These are phyloP conservation scores for Yponomeuta evonymella DNA, from an alignment of 2,888 invertebrate species.

Conservation along the genomic window DNA sequence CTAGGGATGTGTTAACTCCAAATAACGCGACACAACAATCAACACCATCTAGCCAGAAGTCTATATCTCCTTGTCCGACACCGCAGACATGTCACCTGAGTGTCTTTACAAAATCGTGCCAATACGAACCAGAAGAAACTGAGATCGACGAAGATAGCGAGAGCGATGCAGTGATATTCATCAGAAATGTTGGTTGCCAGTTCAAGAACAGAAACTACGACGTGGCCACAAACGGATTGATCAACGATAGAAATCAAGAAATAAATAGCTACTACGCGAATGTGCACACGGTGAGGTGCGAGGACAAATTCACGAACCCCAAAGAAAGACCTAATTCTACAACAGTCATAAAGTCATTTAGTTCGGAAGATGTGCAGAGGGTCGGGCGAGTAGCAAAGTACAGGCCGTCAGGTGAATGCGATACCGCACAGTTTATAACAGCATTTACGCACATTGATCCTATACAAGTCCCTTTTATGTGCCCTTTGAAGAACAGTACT, in stretches of 20 bases:
- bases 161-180: conserved; percentile 44
- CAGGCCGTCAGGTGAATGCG: not conserved
- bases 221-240: conserved; percentile 12
- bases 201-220: conserved; percentile 41
- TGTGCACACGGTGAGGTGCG: conserved; percentile 44
- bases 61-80: conserved; percentile 27
- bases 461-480: not conserved
- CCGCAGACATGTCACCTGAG: conserved; percentile 25
- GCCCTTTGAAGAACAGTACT: not conserved
- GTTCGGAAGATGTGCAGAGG: not conserved
- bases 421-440: not conserved
- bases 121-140: conserved; percentile 39
- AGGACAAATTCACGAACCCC: conserved; percentile 47
- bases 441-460: not conserved
- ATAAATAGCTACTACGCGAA: conserved; percentile 38
- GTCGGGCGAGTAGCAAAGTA: not conserved
- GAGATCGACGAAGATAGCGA: conserved; percentile 27
- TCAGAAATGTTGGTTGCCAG: conserved; percentile 66
- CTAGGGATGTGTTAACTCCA: conserved; percentile 32
- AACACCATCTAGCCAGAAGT: conserved; percentile 12
- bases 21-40: not conserved
- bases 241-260: not conserved
- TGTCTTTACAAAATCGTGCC: conserved; percentile 54
- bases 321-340: too few species aligned
- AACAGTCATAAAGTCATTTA: not conserved